phyloP scores from a whole-genome alignment of 1,140 invertebrate genomes.

The Hydropsyche tenuis region DNA sequence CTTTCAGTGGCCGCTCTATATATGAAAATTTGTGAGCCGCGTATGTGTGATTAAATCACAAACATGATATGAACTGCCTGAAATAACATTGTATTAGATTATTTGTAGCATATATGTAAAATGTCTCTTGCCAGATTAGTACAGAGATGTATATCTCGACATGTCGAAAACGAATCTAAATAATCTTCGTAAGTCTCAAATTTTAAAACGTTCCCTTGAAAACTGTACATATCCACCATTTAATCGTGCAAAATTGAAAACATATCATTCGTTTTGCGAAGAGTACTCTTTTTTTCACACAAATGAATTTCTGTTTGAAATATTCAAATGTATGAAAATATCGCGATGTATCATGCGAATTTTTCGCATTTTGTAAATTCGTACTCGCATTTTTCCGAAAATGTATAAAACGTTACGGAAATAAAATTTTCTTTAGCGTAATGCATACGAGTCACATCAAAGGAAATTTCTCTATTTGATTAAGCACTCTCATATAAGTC shows the following conservation, averaged over 20 bases:
- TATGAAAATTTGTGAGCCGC: too few species aligned
- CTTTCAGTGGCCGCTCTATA: too few species aligned
- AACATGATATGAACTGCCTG: too few species aligned
- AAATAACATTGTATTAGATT: too few species aligned
- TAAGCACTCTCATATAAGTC: not conserved
- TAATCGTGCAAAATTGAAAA: too few species aligned
- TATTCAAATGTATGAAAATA: not conserved
- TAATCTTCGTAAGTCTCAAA: not conserved
- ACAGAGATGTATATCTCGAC: not conserved
- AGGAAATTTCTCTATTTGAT: constrained; percentile 3
- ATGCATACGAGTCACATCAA: not conserved
- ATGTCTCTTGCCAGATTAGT: not conserved
- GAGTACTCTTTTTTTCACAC: not conserved
- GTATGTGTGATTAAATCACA: too few species aligned
- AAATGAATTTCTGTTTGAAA: not conserved
- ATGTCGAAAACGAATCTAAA: not conserved
- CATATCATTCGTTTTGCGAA: too few species aligned
- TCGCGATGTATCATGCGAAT: too few species aligned
- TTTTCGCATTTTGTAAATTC: not conserved
- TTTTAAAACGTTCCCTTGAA: not conserved
- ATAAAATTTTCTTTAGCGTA: constrained; percentile 4
- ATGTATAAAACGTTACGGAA: not conserved
- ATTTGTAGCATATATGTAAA: not conserved
- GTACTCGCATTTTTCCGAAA: not conserved
- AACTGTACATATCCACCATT: too few species aligned